Base-by-base conservation (phyloP, 53 echinoderm and acorn worm genomes). In the Mesocentrotus franciscanus region DNA sequence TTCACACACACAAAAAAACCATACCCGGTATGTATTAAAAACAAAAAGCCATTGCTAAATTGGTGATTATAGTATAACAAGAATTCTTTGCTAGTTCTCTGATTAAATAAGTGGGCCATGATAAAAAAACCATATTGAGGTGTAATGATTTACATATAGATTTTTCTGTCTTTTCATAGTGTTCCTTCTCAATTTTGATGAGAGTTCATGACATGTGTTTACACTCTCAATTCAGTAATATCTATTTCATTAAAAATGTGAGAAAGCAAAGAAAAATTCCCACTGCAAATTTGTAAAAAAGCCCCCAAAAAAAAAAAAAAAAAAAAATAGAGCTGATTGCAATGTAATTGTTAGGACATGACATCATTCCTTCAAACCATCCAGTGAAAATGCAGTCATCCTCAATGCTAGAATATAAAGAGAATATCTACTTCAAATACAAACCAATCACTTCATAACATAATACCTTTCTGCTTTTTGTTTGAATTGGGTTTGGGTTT, bases 401-500 rank as follows among this genome's bases (percentile, higher is more conserved):
- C 20, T 62, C 64, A 16, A 66, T 61, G 34, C 34, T 66, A 66
- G 26, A 22, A 18, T 32, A 35, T 20, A 18, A 18, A 3, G 35
- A 58, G 8, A 84, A 84, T 24, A 58, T 87, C 87, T 81, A 26
- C 10, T 61, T 7, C 1, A 18, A 91, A 90, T 60, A 30, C 90
- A 61, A 64, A 56, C 66, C 34, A 29, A 59, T 92, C 36, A 64
- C 92, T 33, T 66, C 39, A 61, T 64, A 35, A 61, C 39, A 49
- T 85, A 36, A 33, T 94, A 94, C 95, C 95, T 94, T 94, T 94
- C 71, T 68, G 68, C 70, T 94, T 94, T 64, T 94, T 94, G 24
- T 87, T 55, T n/a, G 87, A 83, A 81, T 85, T 94, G 62, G 87
- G 62, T 94, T 49, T 49, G 49, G 49, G 62, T 94, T 49, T 49